Evolutionary conservation across 2,113 vertebrate species (phyloP).

Genomic region (Mus pahari): DNA sequence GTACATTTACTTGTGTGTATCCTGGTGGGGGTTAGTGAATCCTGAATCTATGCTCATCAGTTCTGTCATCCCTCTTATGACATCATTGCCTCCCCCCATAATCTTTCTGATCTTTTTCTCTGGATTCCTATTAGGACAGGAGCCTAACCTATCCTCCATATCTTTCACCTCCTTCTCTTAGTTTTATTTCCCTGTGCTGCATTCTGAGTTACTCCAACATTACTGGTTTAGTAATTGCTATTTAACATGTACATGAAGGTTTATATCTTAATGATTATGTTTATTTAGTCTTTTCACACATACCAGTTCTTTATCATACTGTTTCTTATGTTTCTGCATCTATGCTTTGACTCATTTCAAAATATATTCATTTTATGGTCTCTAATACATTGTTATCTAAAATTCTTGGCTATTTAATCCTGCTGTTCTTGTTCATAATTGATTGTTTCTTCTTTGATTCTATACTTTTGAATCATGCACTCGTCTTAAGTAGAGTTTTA

Average conservation of each 20-base stretch:
- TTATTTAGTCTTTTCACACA: conserved; percentile 42
- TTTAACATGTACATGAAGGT: conserved; percentile 24
- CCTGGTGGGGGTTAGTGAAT: conserved; percentile 10
- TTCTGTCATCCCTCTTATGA: conserved; percentile 26
- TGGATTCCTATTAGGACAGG: background rate
- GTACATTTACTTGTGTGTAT: background rate
- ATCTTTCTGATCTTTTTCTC: conserved; percentile 39
- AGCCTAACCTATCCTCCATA: background rate
- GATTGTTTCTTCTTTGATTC: conserved; percentile 61
- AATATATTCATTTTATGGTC: conserved; percentile 50
- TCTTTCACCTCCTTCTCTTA: conserved; percentile 14
- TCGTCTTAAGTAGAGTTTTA: conserved; percentile 37
- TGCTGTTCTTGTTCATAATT: conserved; percentile 23
- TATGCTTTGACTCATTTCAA: conserved; percentile 34
- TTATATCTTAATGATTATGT: conserved; percentile 20
- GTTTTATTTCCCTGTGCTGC: conserved; percentile 30
- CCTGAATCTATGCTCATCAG: conserved; percentile 2
- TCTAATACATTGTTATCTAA: conserved; percentile 39
- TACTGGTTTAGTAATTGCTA: conserved; percentile 43
- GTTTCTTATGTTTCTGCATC: background rate
- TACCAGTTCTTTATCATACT: background rate
- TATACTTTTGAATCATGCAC: conserved; percentile 39
- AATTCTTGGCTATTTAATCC: conserved; percentile 14
- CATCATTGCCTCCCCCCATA: conserved; percentile 9
- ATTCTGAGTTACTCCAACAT: background rate